A percentile compares a stretch with the other conserved stretches of the same genome.
These are phyloP conservation scores for Mus minutoides DNA, from an alignment of 2,797 vertebrate genomes.

Conservation along the genomic window DNA sequence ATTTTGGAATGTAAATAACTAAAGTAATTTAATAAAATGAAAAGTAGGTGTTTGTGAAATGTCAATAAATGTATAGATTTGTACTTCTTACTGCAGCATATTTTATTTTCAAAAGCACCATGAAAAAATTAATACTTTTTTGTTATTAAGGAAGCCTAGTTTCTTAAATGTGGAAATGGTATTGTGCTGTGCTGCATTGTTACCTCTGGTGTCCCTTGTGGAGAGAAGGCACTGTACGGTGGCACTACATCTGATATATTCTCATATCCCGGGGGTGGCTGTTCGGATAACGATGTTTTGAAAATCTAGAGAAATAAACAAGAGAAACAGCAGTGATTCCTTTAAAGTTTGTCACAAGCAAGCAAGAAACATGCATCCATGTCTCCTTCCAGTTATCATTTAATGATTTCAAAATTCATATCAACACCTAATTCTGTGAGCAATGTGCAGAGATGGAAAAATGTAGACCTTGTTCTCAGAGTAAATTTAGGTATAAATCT, in stretches of 20 bases:
- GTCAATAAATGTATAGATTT: background rate
- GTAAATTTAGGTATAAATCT: background rate
- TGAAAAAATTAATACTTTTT: background rate
- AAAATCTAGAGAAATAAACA: conserved; percentile 88
- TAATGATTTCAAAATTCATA: background rate
- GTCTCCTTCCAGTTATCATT: background rate
- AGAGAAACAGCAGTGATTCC: background rate
- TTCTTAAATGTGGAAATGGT: background rate
- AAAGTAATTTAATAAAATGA: background rate
- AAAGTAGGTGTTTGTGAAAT: background rate
- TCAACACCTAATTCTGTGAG: background rate
- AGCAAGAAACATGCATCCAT: background rate
- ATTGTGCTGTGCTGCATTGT: conserved; percentile 19
- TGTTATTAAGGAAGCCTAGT: background rate
- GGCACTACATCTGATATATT: conserved; percentile 90
- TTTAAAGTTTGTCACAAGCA: background rate
- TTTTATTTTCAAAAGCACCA: conserved; percentile 18
- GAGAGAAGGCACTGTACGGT: conserved; percentile 95
- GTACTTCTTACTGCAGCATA: background rate
- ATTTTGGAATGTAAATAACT: background rate
- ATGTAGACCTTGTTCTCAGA: background rate
- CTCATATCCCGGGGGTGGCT: conserved; percentile 93
- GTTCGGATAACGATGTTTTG: conserved; percentile 93
- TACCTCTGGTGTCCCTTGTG: conserved; percentile 93
- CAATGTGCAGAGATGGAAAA: background rate